Conservation (phyloP, 2,113 vertebrate species). For the Rafetus swinhoei region DNA sequence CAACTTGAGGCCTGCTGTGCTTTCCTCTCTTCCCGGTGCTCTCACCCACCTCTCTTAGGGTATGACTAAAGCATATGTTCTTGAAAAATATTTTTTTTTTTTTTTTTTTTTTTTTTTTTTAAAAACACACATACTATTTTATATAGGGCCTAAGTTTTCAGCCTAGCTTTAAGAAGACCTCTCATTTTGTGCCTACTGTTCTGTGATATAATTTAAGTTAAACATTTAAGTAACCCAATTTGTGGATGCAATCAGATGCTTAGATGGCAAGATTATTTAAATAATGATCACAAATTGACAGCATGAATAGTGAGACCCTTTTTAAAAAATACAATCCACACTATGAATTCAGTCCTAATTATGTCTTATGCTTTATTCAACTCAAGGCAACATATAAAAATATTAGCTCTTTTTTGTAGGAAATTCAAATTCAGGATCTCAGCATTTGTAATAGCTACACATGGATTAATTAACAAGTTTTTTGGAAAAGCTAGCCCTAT, state of each 20-base stretch:
- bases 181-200: not conserved
- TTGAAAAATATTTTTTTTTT: not conserved
- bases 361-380: not conserved
- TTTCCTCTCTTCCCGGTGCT: not conserved
- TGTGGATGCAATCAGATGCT: not conserved
- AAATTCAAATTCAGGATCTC: not conserved
- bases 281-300: not conserved
- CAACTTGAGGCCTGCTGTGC: not conserved
- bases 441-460: not conserved
- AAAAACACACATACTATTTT: accelerated
- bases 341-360: not conserved
- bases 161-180: too few species aligned
- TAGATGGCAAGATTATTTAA: accelerated
- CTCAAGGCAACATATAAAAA: not conserved
- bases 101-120: not conserved
- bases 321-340: not conserved
- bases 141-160: not conserved
- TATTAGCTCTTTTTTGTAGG: not conserved
- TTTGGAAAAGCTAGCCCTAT: not conserved
- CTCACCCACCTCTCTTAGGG: not conserved
- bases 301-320: not conserved
- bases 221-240: accelerated
- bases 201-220: accelerated
- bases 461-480: not conserved
- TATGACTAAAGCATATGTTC: not conserved